Conservation (phyloP, 2,113 vertebrate genomes). For the Struthio camelus region DNA sequence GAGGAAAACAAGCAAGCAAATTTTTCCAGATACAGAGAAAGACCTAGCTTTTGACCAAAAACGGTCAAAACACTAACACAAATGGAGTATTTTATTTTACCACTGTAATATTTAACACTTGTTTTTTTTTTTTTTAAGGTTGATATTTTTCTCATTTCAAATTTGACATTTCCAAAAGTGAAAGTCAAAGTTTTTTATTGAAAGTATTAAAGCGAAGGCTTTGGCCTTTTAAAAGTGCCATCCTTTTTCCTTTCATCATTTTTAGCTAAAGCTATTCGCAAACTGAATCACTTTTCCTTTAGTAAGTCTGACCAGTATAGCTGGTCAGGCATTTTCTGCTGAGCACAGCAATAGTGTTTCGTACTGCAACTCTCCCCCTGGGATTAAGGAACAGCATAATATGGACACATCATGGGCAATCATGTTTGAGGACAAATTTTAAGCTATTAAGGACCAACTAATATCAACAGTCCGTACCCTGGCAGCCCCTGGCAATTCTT, state of each 20-base stretch:
- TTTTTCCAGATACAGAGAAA: not conserved
- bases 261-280: not conserved
- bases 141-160: not conserved
- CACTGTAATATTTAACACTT: not conserved
- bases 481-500: not conserved
- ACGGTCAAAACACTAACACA: no score
- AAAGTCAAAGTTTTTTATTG: not conserved
- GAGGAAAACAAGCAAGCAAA: not conserved
- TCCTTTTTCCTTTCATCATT: not conserved
- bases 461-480: not conserved
- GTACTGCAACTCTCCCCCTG: not conserved
- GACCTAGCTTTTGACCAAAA: not conserved
- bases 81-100: not conserved
- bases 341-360: not conserved
- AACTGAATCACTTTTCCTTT: not conserved
- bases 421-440: not conserved
- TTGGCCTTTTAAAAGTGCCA: not conserved
- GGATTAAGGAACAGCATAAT: not conserved
- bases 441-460: not conserved
- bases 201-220: not conserved
- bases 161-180: not conserved
- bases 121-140: not conserved
- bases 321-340: not conserved
- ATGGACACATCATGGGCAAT: not conserved
- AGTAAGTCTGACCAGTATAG: not conserved